Evolutionary conservation across 2,888 invertebrate genomes (phyloP), one percentile per base, ranked within the genome.

Genomic region (Erannis defoliaria): DNA sequence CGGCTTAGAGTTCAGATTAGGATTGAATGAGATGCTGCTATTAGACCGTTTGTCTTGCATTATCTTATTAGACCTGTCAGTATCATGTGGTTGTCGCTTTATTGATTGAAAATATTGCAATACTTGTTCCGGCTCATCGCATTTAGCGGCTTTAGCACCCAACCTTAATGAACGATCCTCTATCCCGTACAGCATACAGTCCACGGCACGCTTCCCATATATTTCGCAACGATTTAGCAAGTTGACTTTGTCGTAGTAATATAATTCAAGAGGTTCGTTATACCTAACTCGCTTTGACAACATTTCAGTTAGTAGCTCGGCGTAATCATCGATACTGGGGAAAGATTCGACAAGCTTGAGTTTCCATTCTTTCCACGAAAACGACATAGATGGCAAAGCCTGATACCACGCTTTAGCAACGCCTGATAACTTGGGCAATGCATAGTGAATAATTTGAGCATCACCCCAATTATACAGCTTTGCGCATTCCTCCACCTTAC

Each of bases 321-420:
- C 40, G 8, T 40, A 40, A 40, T 19, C 40, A 12, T 40, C 40
- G 4, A 19, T 40, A 21, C 19, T 19, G 5, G 40, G 40, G 8
- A 40, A 40, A 2, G 40, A 40, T 1, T 40, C 40, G 3, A 4
- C n/a, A n/a, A 43, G 43, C n/a, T 43, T 23, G 12, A 6, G n/a
- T 14, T 43, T 43, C 62, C 66, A 63, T 31, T 60, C 57, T 0
- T 8, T 0, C 64, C 64, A 61, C 0, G 64, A n/a, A n/a, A 35
- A 50, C 4, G 23, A 31, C 37, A 64, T 31, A 2, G 59, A 48
- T 3, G 70, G 64, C 12, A 72, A 42, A 1, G 63, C 65, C 29
- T 70, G 70, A 35, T 71, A 72, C 72, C 71, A 74, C 0, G 51
- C 12, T 31, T 65, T 69, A 2, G 74, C 72, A 5, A 63, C 5